A percentile compares a stretch with the other conserved stretches of the same genome.
Conservation (phyloP, 2,113 vertebrate species). For the Daboia siamensis region DNA sequence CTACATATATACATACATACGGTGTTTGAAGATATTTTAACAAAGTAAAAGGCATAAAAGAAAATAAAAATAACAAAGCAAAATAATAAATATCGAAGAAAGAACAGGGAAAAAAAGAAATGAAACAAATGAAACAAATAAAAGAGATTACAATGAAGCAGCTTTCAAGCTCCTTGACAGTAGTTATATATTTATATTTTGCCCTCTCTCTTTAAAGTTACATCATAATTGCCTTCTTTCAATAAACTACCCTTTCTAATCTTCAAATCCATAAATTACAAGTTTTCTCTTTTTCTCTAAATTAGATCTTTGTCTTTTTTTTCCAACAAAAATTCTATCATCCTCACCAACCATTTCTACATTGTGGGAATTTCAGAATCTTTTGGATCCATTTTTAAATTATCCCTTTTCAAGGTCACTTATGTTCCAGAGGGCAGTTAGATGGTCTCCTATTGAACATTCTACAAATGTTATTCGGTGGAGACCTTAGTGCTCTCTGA, state of each 20-base stretch:
- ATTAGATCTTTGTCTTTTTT: background rate
- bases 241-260: background rate
- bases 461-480: conserved; percentile 20
- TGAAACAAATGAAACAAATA: background rate
- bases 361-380: background rate
- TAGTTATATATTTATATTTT: background rate
- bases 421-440: background rate
- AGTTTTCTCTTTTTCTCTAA: background rate
- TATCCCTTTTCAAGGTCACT: background rate
- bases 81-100: background rate
- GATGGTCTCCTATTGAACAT: background rate
- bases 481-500: background rate
- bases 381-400: background rate
- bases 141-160: background rate
- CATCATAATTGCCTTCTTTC: background rate
- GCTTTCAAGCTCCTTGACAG: background rate
- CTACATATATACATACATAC: too few relatives aligned
- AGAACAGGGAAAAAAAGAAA: background rate
- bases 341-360: background rate
- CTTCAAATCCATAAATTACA: background rate
- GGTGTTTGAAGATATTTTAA: background rate
- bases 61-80: background rate
- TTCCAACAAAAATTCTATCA: background rate
- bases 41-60: background rate
- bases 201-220: too few relatives aligned